phyloP scores from a whole-genome alignment of 2,888 invertebrate species.

The Amphipyra berbera region DNA sequence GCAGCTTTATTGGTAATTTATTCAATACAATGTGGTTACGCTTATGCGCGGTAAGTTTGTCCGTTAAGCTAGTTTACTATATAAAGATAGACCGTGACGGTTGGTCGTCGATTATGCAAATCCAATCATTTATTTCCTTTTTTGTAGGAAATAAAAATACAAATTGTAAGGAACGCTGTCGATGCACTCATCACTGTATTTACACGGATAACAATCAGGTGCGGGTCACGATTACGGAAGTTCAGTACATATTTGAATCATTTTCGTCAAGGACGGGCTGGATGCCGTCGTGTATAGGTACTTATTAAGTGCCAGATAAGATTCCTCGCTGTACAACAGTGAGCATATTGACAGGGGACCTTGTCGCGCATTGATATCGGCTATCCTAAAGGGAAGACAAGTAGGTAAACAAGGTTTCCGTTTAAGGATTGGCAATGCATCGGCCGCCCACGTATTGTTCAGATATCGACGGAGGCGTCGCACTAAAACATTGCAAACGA shows the following conservation, averaged over 20 bases:
- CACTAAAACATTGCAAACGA: slow-evolving; percentile 81
- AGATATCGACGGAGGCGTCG: slow-evolving; percentile 81
- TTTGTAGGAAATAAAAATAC: slow-evolving; percentile 71
- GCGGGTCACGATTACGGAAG: slow-evolving; percentile 82
- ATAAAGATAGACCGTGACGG: slow-evolving; percentile 76
- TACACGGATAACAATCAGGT: slow-evolving; percentile 64
- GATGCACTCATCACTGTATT: slow-evolving; percentile 74
- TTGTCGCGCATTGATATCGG: slow-evolving; percentile 77
- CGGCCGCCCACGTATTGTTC: slow-evolving; percentile 84
- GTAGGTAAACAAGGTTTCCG: slow-evolving; percentile 85
- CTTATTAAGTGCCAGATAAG: slow-evolving; percentile 73
- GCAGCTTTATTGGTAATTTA: slow-evolving; percentile 77
- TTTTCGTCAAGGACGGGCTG: slow-evolving; percentile 72
- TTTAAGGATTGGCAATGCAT: slow-evolving; percentile 85
- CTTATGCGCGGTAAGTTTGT: slow-evolving; percentile 64
- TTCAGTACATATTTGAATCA: slow-evolving; percentile 72
- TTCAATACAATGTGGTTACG: slow-evolving; percentile 69
- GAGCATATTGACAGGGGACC: slow-evolving; percentile 76
- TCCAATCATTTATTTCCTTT: slow-evolving; percentile 80
- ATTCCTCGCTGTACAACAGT: slow-evolving; percentile 71
- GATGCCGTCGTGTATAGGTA: slow-evolving; percentile 63
- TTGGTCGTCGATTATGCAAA: slow-evolving; percentile 79
- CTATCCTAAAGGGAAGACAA: slow-evolving; percentile 84
- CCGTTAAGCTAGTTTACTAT: slow-evolving; percentile 67
- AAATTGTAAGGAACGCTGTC: slow-evolving; percentile 49